Evolutionary conservation across 1,140 invertebrate species (phyloP), one percentile per base, ranked within the genome.

Genomic region (Pissodes strobi): DNA sequence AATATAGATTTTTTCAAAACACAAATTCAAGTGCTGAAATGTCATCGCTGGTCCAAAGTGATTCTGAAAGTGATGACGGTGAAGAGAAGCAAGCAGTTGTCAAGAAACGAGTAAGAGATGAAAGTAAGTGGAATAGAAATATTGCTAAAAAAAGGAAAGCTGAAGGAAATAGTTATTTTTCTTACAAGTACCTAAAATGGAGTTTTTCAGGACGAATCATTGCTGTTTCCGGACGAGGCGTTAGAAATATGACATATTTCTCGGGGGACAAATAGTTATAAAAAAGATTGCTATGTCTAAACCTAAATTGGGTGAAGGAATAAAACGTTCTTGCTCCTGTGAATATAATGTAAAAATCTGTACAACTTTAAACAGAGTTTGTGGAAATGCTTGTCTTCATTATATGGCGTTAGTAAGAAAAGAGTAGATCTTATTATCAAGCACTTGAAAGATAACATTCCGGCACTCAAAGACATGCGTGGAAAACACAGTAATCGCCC

Each of bases 121-220:
- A n/a, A n/a, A n/a, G n/a, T n/a, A 17, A 59, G 43, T 34, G 6
- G 30, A 8, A 34, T 6, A 34, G 30, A 34, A 34, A 34, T 34
- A 34, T 34, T 34, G 6, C 23, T 39, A 39, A 61, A 46, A 51
- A 51, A 51, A 52, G 48, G 46, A 61, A 41, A 61, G 48, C 45
- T 19, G 18, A 43, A 41, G 34, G 30, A 19, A 21, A 57, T 21
- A 60, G 48, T n/a, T n/a, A n/a, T n/a, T n/a, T n/a, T n/a, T n/a
- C n/a, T n/a, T n/a, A n/a, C n/a, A n/a, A n/a, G n/a, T n/a, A n/a
- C n/a, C n/a, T n/a, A n/a, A n/a, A n/a, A n/a, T n/a, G n/a, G n/a
- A n/a, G n/a, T n/a, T n/a, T n/a, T n/a, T n/a, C n/a, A n/a, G n/a
- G n/a, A n/a, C n/a, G n/a, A n/a, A n/a, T n/a, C n/a, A n/a, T n/a